Conservation (phyloP, 1,140 invertebrate species). For the Ectropis grisescens region DNA sequence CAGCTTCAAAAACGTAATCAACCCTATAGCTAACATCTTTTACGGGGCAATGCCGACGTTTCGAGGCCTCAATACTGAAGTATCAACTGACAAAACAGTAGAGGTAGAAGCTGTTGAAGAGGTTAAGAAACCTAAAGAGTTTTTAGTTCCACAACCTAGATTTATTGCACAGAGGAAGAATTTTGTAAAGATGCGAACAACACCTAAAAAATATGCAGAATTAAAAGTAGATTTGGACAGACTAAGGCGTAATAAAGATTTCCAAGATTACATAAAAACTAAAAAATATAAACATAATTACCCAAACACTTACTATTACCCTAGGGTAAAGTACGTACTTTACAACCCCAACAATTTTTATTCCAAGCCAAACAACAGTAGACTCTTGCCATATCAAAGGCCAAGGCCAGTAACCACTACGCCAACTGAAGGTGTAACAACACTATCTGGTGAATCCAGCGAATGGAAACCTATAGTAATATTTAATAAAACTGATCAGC, state of each 20-base stretch:
- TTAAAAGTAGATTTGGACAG: slow-evolving; percentile 52
- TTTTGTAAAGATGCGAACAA: slow-evolving; percentile 29
- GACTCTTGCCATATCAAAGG: slow-evolving; percentile 33
- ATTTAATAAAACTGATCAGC: slow-evolving; percentile 8
- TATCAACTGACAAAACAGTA: slow-evolving; percentile 28
- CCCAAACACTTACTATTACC: slow-evolving; percentile 53
- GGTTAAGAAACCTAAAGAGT: slow-evolving; percentile 35
- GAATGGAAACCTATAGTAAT: slow-evolving; percentile 51
- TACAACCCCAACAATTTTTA: slow-evolving; percentile 36
- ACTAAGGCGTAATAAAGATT: slow-evolving; percentile 53
- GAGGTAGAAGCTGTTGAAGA: slow-evolving; percentile 31
- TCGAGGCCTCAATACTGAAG: slow-evolving; percentile 43
- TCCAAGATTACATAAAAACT: slow-evolving; percentile 49
- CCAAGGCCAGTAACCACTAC: slow-evolving; percentile 17
- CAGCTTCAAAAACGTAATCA: slow-evolving; percentile 39
- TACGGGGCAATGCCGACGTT: slow-evolving; percentile 55
- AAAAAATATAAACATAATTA: slow-evolving; percentile 62
- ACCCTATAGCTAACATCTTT: slow-evolving; percentile 48
- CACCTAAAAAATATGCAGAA: slow-evolving; percentile 53
- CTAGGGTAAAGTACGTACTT: slow-evolving; percentile 48
- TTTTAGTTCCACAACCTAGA: slow-evolving; percentile 50
- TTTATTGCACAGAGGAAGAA: slow-evolving; percentile 50
- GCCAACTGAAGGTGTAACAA: slow-evolving; percentile 11
- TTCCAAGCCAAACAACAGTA: slow-evolving; percentile 31
- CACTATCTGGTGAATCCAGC: slow-evolving; percentile 17